Evolutionary conservation across 1,140 invertebrate species (phyloP).

Genomic region (Thaumetopoea pityocampa): DNA sequence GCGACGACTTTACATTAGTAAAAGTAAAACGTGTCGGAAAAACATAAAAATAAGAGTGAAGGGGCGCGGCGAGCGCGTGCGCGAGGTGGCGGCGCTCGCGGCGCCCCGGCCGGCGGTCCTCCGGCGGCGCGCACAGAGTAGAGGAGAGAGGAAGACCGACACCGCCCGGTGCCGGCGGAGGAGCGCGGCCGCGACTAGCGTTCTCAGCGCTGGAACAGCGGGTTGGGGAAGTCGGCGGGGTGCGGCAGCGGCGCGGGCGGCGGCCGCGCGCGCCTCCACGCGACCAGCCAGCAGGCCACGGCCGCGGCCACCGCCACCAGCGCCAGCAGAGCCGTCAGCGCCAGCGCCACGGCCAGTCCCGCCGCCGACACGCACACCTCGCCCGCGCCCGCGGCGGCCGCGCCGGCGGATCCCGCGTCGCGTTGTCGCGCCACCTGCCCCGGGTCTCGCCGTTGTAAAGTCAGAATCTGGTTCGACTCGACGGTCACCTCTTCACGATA

Average conservation of each 20-base stretch:
- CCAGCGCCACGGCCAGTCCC: slow-evolving; percentile 92
- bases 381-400: slow-evolving; percentile 72
- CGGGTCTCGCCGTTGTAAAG: slow-evolving; percentile 88
- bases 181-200: slow-evolving; percentile 83
- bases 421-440: slow-evolving; percentile 76
- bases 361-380: slow-evolving; percentile 96
- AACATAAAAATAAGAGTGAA: slow-evolving; percentile 34
- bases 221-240: slow-evolving; percentile 96
- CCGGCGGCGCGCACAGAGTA: slow-evolving; percentile 60
- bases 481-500: slow-evolving; percentile 95
- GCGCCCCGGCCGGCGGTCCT: slow-evolving; percentile 65
- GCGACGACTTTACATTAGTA: slow-evolving; percentile 57
- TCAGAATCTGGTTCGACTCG: slow-evolving; percentile 93
- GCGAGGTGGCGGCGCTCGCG: slow-evolving; percentile 49
- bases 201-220: slow-evolving; percentile 91
- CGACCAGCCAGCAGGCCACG: slow-evolving; percentile 96
- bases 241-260: slow-evolving; percentile 92
- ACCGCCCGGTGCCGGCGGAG: slow-evolving; percentile 73
- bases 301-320: slow-evolving; percentile 95
- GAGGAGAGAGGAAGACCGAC: slow-evolving; percentile 59
- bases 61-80: slow-evolving; percentile 52
- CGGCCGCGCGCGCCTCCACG: slow-evolving; percentile 90
- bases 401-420: slow-evolving; percentile 32
- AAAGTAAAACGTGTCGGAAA: slow-evolving; percentile 39
- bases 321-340: slow-evolving; percentile 93